Base-by-base conservation (phyloP, 2,888 invertebrate genomes). In the Erpobdella octoculata region DNA sequence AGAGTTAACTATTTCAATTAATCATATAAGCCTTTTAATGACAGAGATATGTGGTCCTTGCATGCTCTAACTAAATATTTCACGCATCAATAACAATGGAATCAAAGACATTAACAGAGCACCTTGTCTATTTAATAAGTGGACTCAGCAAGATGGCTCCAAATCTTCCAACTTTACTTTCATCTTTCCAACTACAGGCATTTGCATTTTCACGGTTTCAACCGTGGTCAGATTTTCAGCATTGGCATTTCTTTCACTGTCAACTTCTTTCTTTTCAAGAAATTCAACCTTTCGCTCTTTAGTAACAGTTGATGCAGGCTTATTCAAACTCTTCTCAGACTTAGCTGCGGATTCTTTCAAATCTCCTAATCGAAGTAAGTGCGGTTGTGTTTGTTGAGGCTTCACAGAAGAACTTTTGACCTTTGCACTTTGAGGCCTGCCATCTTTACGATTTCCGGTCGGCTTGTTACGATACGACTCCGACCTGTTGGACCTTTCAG, bases 381-480 rank as follows among this genome's bases (percentile, higher is more conserved):
- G 62, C 6, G 59, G 31, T n/a, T 62, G 62, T 15, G n/a, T n/a
- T n/a, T n/a, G n/a, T n/a, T n/a, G n/a, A 9, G 53, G 53, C n/a
- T 53, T 53, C 53, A 53, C 53, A 28, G 53, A 53, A 28, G 53
- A 53, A 33, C 33, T 8, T 25, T 36, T 21, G 36, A 65, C 65
- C 37, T 65, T 65, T 33, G 65, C 65, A 65, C 36, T 36, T 5
- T 65, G 65, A 38, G 65, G 65, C 65, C 65, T 65, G 65, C 21
- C 36, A 6, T n/a, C 35, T 36, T 65, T 31, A 28, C 8, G 5
- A 8, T 58, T 58, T 4, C 37, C 21, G 1, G 35, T 38, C 15
- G 33, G 37, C 9, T 65, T 35, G 31, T 31, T 33, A 6, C 37
- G 65, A 37, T 36, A 36, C 36, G 31, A 18, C 46, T 38, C 67